A percentile compares a stretch with the other conserved stretches of the same genome.
phyloP scores from a whole-genome alignment of 2,888 invertebrate genomes.

The Eupithecia exiguata region DNA sequence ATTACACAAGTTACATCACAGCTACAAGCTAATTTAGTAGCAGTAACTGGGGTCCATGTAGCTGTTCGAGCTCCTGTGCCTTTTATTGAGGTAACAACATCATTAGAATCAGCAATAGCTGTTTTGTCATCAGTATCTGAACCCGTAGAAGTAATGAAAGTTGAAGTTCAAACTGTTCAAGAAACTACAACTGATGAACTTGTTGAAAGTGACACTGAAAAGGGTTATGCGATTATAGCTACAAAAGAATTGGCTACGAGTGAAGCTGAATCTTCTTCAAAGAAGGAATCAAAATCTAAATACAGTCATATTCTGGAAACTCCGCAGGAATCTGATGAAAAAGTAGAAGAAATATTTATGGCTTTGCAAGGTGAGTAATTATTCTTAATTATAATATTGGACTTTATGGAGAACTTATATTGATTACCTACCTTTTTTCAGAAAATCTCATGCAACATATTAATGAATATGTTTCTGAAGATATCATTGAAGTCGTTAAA shows the following conservation, averaged over 20 bases:
- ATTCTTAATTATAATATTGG: background rate
- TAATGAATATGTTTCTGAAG: constrained; percentile 56
- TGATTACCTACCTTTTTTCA: constrained; percentile 43
- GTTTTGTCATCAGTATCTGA: constrained; percentile 21
- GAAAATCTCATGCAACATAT: constrained; percentile 55
- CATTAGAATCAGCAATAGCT: constrained; percentile 16
- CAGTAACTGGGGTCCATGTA: constrained; percentile 53
- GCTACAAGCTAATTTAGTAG: constrained; percentile 62
- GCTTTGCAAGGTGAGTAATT: constrained; percentile 20
- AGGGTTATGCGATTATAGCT: background rate
- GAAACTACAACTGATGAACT: background rate
- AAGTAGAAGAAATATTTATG: constrained; percentile 12
- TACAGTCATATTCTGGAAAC: constrained; percentile 23
- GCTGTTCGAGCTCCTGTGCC: constrained; percentile 49
- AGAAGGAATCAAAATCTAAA: background rate
- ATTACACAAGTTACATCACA: constrained; percentile 59
- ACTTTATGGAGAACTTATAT: background rate
- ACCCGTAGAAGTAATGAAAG: constrained; percentile 23
- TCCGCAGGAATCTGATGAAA: constrained; percentile 18
- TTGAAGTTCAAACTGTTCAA: background rate
- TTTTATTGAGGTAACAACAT: constrained; percentile 24
- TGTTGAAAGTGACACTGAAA: constrained; percentile 4
- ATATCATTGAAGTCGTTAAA: constrained; percentile 49
- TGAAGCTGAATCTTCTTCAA: constrained; percentile 7
- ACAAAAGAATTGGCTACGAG: constrained; percentile 15